Evolutionary conservation across 2,797 vertebrate species (phyloP).

Genomic region (Sitta carolinensis): DNA sequence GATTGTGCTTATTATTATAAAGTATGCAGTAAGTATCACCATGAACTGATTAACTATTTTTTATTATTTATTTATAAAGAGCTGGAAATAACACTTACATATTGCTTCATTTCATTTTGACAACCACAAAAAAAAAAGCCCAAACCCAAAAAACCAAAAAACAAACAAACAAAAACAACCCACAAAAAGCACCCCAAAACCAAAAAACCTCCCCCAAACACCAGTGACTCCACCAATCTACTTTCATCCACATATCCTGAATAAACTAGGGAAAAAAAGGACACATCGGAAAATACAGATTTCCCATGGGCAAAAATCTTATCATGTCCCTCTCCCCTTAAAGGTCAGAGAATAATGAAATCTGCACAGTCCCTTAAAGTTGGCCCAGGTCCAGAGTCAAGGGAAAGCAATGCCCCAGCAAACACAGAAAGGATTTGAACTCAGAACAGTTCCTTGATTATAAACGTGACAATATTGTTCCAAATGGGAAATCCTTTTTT

Average conservation of each 20-base stretch:
- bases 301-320: neutral
- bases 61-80: neutral
- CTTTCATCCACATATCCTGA: neutral
- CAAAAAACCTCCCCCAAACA: accelerated
- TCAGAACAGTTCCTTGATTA: neutral
- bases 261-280: neutral
- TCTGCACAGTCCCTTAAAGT: neutral
- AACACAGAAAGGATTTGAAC: neutral
- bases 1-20: neutral
- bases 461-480: neutral
- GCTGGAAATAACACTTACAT: neutral
- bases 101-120: neutral
- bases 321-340: neutral
- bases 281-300: neutral
- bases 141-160: neutral
- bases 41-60: neutral
- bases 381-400: neutral
- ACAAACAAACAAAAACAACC: too few relatives aligned
- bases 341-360: neutral
- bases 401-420: neutral
- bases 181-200: too few relatives aligned
- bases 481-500: neutral
- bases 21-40: neutral
- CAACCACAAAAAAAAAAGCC: neutral
- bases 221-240: neutral